Base-by-base conservation (phyloP, 2,888 invertebrate species). In the Chalcosyrphus nemorum region DNA sequence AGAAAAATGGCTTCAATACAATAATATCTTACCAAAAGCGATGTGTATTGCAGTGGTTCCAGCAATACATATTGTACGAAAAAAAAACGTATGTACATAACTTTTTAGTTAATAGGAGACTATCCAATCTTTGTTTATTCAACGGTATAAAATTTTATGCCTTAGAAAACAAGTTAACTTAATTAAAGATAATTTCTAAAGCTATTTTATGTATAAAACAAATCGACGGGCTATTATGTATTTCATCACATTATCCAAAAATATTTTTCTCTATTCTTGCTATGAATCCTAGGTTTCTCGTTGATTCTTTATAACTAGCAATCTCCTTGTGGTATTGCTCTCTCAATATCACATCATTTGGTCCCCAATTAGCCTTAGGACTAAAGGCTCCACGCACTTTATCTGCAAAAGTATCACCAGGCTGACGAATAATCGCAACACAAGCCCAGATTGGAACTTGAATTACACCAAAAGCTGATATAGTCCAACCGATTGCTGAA, bases 341-440 rank as follows among this genome's bases (percentile, higher is more conserved):
- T 43, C 92, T 91, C 2, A 91, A 89, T 38, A 91, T 88, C 0
- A 92, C 90, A 87, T 93, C 93, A 11, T 89, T 89, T 0, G 94
- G 94, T 13, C 94, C 94, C 94, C 94, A 94, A 38, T 92, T 90
- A n/a, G 91, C 89, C 3, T 89, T 92, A 1, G 93, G 92, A 7
- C 90, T 90, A 70, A 94, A 92, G 0, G 93, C 89, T n/a, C 89
- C 90, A 1, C 87, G 84, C 1, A 93, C 84, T 87, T 92, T 92
- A 57, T 90, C 90, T 6, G 86, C 77, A 47, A 89, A 76, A 9
- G 88, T 88, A 4, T 72, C 61, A 6, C 90, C 90, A 0, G 91
- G 89, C 7, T 91, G 89, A 2, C 90, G 88, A 21, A 90, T 78
- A 17, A 90, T 88, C 1, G 89, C 90, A 0, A 90, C 89, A 21